Base-by-base conservation (phyloP, 2,888 invertebrate species). In the Meiosimyza decipiens region DNA sequence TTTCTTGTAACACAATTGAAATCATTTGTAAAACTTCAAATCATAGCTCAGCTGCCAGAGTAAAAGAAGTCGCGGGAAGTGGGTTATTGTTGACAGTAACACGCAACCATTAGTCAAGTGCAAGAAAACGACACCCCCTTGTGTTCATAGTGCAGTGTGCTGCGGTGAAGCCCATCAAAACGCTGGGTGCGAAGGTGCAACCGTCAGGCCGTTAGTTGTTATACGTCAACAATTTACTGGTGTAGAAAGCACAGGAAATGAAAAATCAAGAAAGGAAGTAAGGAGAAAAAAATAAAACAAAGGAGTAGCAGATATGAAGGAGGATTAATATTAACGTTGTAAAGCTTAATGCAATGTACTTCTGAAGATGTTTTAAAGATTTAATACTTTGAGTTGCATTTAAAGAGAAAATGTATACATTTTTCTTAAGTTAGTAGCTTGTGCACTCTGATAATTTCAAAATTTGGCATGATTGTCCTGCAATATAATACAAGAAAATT, bases 91-190 rank as follows among this genome's bases (percentile, higher is more conserved):
- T 79, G 77, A 75, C 77, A 80, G 77, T 79, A 80, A 76, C 82
- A 82, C 82, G 82, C 82, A 80, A 82, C 81, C 82, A 81, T 82
- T 82, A 82, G 81, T 82, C 81, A 81, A 72, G 59, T 72, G 64
- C 50, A 49, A 60, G 28, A 16, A 55, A 57, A 40, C 28, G 49
- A 9, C 16, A 59, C 59, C 52, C n/a, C n/a, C 11, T 33, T n/a
- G 40, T 15, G 40, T 40, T 40, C 9, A 40, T 9, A 40, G 40
- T 40, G 40, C 40, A 40, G 40, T 40, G 40, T 9, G 9, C 40
- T 40, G 9, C 40, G 40, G 40, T 40, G 40, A 40, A 9, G 40
- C 4, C 49, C 15, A 28, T 57, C 13, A 13, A 57, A 57, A 11
- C 11, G 22, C 11, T 40, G 52, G 54, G 4, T 40, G n/a, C 3